These are phyloP conservation scores for Siderastrea siderea DNA, from an alignment of 92 coral and sea anemone genomes.

Conservation along the genomic window DNA sequence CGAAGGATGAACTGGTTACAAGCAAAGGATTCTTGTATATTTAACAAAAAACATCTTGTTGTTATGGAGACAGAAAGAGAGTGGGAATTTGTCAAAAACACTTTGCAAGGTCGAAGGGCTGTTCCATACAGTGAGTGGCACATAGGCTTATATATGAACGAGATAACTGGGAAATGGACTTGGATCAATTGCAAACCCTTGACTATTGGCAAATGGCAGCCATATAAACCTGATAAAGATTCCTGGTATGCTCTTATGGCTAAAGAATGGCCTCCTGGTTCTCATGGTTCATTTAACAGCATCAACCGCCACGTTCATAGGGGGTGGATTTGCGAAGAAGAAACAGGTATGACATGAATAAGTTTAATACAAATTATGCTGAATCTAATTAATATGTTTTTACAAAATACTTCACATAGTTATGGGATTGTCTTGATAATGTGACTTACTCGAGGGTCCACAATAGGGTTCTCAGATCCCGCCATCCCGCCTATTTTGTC, in stretches of 20 bases:
- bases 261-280: too few species aligned
- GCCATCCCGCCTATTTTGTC: too few species aligned
- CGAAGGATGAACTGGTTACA: neutral
- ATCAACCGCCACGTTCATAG: too few species aligned
- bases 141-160: slow-evolving; percentile 31
- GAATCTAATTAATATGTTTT: too few species aligned
- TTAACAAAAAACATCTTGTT: slow-evolving; percentile 17
- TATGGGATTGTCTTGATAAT: too few species aligned
- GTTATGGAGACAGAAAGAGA: slow-evolving; percentile 58
- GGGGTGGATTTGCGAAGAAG: too few species aligned
- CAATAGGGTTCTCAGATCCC: too few species aligned
- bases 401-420: too few species aligned
- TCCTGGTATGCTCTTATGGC: neutral
- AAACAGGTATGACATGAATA: too few species aligned
- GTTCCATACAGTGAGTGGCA: slow-evolving; percentile 10
- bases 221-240: neutral
- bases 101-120: neutral
- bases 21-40: slow-evolving; percentile 1
- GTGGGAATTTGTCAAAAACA: slow-evolving; percentile 37
- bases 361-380: too few species aligned
- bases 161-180: slow-evolving; percentile 17
- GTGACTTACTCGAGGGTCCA: too few species aligned
- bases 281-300: too few species aligned
- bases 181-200: slow-evolving; percentile 33
- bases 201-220: slow-evolving; percentile 19